Conservation (phyloP, 2,888 invertebrate species). For the Chromoteleia sp. region DNA sequence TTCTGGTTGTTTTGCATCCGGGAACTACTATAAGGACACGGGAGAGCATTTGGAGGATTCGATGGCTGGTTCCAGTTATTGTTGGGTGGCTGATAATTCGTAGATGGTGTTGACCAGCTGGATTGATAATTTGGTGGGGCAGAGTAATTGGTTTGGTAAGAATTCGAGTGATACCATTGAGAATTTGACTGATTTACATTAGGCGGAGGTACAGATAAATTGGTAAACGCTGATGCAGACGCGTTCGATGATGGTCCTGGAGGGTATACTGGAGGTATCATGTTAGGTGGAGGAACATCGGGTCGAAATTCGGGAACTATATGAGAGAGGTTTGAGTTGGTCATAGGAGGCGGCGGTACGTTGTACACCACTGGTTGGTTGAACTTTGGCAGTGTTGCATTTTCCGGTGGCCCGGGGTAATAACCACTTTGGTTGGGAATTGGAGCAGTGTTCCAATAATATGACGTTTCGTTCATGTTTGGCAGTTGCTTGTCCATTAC, state of each 20-base stretch:
- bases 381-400: slow-evolving; percentile 72
- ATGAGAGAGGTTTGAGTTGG: slow-evolving; percentile 67
- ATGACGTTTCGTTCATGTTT: slow-evolving; percentile 30
- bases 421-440: slow-evolving; percentile 47
- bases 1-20: not conserved
- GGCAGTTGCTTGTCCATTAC: slow-evolving; percentile 10
- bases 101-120: slow-evolving; percentile 12
- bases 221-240: slow-evolving; percentile 1
- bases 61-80: slow-evolving; percentile 25
- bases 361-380: slow-evolving; percentile 72
- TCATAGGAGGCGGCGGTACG: slow-evolving; percentile 70
- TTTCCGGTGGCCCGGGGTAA: slow-evolving; percentile 14
- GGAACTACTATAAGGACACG: slow-evolving; percentile 6
- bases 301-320: slow-evolving; percentile 70
- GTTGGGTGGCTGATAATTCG: slow-evolving; percentile 15
- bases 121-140: slow-evolving; percentile 11
- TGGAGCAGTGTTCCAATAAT: slow-evolving; percentile 57
- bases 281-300: slow-evolving; percentile 70
- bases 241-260: slow-evolving; percentile 52
- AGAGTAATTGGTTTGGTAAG: slow-evolving; percentile 7
- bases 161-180: slow-evolving; percentile 34
- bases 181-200: slow-evolving; percentile 12
- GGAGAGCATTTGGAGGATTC: slow-evolving; percentile 8
- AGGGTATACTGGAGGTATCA: slow-evolving; percentile 71
- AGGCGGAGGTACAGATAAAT: slow-evolving; percentile 40